Evolutionary conservation across 2,888 invertebrate genomes (phyloP).

Genomic region (Octonoba sinensis): DNA sequence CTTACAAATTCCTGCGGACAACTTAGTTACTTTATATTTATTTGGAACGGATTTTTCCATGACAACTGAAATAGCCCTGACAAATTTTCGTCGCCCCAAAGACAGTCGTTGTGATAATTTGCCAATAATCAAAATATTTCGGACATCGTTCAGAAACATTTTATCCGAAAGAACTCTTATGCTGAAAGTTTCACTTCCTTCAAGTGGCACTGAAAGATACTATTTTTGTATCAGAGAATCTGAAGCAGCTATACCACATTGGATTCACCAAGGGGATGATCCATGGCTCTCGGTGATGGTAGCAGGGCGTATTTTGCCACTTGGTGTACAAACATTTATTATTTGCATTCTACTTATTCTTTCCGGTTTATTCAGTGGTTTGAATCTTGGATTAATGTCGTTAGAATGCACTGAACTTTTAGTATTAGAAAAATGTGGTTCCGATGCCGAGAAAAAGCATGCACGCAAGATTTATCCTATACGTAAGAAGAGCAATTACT

Average conservation of each 20-base stretch:
- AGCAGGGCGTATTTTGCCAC: constrained; percentile 79
- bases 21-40: constrained; percentile 21
- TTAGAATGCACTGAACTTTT: constrained; percentile 94
- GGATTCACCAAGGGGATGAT: constrained; percentile 68
- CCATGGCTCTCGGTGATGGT: constrained; percentile 73
- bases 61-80: constrained; percentile 36
- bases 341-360: constrained; percentile 80
- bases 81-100: constrained; percentile 8
- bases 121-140: constrained; percentile 34
- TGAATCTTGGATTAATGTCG: constrained; percentile 97
- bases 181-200: constrained; percentile 30
- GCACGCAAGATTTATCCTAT: constrained; percentile 90
- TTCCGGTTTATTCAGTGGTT: constrained; percentile 95
- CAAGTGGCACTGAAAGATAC: constrained; percentile 8
- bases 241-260: constrained; percentile 7
- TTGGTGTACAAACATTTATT: constrained; percentile 76
- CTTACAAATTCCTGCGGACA: constrained; percentile 30
- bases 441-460: constrained; percentile 79
- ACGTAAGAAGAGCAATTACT: constrained; percentile 91
- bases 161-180: constrained; percentile 20
- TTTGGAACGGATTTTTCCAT: constrained; percentile 47
- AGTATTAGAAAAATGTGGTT: constrained; percentile 92
- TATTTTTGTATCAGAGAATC: constrained; percentile 44
- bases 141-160: constrained; percentile 10
- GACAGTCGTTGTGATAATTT: constrained; percentile 50